Conservation (phyloP, 2,113 vertebrate species). For the Eudorcas thomsonii region DNA sequence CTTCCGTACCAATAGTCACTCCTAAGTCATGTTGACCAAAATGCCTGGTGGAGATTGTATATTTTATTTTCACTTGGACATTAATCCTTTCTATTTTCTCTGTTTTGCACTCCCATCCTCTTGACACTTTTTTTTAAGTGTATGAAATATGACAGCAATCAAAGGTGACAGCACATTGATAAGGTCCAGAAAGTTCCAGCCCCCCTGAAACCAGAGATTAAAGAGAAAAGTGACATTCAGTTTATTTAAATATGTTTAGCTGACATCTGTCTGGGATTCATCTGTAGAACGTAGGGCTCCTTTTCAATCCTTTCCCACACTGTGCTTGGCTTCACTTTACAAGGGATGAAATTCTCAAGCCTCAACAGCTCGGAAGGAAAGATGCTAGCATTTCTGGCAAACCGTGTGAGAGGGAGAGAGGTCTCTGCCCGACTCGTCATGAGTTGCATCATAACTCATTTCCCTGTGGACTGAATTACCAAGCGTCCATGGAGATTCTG, state of each 20-base stretch:
- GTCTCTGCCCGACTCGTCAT: rapidly evolving
- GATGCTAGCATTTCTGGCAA: not conserved
- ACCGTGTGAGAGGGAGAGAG: not conserved
- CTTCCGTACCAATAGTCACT: rapidly evolving
- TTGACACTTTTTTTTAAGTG: not conserved
- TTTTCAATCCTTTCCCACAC: not conserved
- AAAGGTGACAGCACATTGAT: not conserved
- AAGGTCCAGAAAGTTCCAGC: not conserved
- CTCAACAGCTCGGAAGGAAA: not conserved
- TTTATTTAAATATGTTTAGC: constrained; percentile 30
- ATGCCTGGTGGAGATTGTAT: rapidly evolving
- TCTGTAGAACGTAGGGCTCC: not conserved
- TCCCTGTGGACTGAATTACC: not conserved
- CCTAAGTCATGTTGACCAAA: not conserved
- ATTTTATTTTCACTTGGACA: not conserved
- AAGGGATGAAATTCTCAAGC: not conserved
- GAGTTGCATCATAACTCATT: not conserved
- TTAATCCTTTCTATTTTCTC: not conserved
- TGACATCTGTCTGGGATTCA: not conserved
- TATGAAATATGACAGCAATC: not conserved
- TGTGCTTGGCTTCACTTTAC: not conserved
- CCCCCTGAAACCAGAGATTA: not conserved
- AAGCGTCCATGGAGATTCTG: rapidly evolving
- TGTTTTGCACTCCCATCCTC: not conserved
- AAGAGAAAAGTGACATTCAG: not conserved